Conservation (phyloP, 2,888 invertebrate genomes). For the Philopedon plagiatum region DNA sequence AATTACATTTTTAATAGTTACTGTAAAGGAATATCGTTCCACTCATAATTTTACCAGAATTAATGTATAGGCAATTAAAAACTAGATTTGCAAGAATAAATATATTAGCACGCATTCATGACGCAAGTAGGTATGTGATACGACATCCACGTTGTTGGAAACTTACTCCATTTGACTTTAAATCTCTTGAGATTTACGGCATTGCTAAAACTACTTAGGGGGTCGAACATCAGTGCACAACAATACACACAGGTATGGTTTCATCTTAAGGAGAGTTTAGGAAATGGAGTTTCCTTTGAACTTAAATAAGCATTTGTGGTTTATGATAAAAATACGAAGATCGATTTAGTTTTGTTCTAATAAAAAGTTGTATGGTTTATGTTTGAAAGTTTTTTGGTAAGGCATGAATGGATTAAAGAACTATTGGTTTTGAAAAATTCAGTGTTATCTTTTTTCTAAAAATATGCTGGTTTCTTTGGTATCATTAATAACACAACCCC, state of each 20-base stretch:
- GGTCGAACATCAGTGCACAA: constrained; percentile 37
- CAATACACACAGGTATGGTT: constrained; percentile 39
- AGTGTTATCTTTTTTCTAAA: too few species aligned
- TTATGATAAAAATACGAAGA: constrained; percentile 5
- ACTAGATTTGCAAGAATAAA: constrained; percentile 6
- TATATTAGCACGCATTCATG: constrained; percentile 12
- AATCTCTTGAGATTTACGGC: constrained; percentile 18
- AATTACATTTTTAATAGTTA: too few species aligned
- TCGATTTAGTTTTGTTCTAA: not conserved
- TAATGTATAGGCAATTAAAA: constrained; percentile 25
- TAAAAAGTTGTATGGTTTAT: not conserved
- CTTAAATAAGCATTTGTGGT: constrained; percentile 14
- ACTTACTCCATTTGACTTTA: constrained; percentile 34
- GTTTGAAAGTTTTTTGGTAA: not conserved
- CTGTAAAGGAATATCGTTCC: too few species aligned
- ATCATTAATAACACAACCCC: too few species aligned
- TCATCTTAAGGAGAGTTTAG: constrained; percentile 32
- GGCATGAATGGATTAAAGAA: too few species aligned
- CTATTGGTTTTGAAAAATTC: too few species aligned
- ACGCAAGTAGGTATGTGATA: constrained; percentile 8
- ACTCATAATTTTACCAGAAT: too few species aligned
- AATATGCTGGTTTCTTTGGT: too few species aligned
- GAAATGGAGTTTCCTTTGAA: constrained; percentile 27
- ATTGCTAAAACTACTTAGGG: constrained; percentile 33
- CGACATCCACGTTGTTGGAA: constrained; percentile 22